These are phyloP conservation scores for Poeciliopsis retropinna DNA, from an alignment of 2,113 vertebrate genomes.

Conservation along the genomic window DNA sequence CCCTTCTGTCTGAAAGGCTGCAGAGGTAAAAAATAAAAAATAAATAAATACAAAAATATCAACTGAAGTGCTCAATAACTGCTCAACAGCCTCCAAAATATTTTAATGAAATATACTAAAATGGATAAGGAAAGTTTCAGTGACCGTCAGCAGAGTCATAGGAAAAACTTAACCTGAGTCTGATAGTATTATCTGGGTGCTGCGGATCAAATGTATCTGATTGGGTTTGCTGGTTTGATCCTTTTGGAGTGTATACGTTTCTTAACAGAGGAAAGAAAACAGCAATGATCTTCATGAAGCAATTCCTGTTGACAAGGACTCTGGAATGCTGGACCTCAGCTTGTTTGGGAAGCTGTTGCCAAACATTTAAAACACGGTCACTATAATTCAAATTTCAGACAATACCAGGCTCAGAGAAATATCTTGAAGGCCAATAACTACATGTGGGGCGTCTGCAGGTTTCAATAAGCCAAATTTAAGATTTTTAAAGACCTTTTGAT, in stretches of 20 bases:
- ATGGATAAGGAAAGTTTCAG: not conserved
- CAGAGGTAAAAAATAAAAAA: constrained; percentile 9
- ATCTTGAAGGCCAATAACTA: not conserved
- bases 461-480: not conserved
- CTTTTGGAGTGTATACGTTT: not conserved
- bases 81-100: not conserved
- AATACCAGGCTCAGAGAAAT: not conserved
- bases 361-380: not conserved
- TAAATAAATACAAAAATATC: not conserved
- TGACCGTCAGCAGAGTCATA: not conserved
- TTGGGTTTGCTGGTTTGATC: not conserved
- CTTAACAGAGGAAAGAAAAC: not conserved
- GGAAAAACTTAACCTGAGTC: not conserved
- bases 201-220: not conserved
- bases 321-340: too few relatives aligned
- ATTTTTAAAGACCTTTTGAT: too few relatives aligned
- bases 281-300: not conserved
- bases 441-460: too few relatives aligned
- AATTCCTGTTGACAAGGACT: too few relatives aligned
- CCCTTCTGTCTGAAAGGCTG: constrained; percentile 99
- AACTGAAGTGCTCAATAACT: not conserved
- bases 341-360: too few relatives aligned
- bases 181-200: not conserved
- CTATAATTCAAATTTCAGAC: not conserved
- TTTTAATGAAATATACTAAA: not conserved